These are phyloP conservation scores for Clarias gariepinus DNA, from an alignment of 2,113 vertebrate species.

Conservation along the genomic window DNA sequence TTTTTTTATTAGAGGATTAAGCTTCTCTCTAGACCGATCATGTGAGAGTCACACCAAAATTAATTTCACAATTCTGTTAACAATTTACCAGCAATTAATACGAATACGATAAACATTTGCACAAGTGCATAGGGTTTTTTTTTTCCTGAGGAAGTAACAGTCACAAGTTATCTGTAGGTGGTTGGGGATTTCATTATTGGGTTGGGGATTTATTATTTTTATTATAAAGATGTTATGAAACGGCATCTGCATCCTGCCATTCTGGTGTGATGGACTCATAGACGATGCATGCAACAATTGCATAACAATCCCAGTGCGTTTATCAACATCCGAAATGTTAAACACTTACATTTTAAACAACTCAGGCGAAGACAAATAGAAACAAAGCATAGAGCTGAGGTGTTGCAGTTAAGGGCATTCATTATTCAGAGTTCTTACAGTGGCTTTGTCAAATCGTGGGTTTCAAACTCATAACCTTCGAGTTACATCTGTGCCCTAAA, in stretches of 20 bases:
- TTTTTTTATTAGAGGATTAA: conserved; percentile 31
- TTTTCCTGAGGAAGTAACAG: background rate
- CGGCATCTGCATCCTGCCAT: background rate
- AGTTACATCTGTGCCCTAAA: background rate
- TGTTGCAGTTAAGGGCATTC: background rate
- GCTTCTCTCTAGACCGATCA: conserved; percentile 10
- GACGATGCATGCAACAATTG: background rate
- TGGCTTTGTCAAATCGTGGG: background rate
- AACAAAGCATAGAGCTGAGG: background rate
- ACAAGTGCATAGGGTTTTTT: no score
- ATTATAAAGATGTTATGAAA: background rate
- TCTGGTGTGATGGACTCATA: background rate
- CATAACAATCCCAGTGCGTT: background rate
- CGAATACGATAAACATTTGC: no score
- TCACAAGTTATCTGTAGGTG: background rate
- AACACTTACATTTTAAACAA: background rate
- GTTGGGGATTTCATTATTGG: background rate
- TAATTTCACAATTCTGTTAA: background rate
- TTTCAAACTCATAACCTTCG: background rate
- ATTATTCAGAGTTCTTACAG: background rate
- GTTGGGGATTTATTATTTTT: background rate
- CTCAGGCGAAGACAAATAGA: background rate
- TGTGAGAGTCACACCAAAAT: conserved; percentile 47
- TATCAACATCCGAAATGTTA: background rate
- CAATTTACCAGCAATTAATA: background rate